Conservation (phyloP, 2,797 vertebrate species). For the Chelidonichthys spinosus region DNA sequence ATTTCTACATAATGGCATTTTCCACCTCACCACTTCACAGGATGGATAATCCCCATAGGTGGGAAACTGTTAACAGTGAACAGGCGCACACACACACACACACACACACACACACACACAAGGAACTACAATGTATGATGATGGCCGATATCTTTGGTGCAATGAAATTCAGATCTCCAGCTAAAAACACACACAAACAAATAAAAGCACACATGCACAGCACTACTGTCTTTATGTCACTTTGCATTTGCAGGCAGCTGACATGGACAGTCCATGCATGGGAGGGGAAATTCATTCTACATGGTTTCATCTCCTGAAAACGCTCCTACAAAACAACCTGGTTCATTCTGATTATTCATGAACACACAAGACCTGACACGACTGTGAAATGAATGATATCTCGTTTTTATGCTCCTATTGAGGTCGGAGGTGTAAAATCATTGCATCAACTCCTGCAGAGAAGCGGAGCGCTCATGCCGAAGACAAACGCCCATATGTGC, state of each 20-base stretch:
- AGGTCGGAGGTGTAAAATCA: slow-evolving; percentile 25
- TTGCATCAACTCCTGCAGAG: slow-evolving; percentile 22
- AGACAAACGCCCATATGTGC: slow-evolving; percentile 18
- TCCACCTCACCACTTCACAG: slow-evolving; percentile 79
- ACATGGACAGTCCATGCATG: slow-evolving; percentile 56
- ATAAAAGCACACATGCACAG: slow-evolving; percentile 10
- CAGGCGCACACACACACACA: slow-evolving; percentile 9
- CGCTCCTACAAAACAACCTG: slow-evolving; percentile 35
- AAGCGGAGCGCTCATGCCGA: slow-evolving; percentile 4
- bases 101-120: slow-evolving; percentile 1
- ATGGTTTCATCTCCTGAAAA: slow-evolving; percentile 43
- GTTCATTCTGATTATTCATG: slow-evolving; percentile 37
- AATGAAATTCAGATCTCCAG: slow-evolving; percentile 38
- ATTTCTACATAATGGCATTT: slow-evolving; percentile 81
- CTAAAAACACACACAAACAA: slow-evolving; percentile 26
- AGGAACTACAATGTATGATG: slow-evolving; percentile 25
- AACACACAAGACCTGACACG: slow-evolving; percentile 29
- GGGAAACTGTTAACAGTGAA: slow-evolving; percentile 72
- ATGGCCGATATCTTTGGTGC: slow-evolving; percentile 43
- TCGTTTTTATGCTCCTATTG: slow-evolving; percentile 30
- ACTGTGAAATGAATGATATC: slow-evolving; percentile 29
- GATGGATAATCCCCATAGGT: slow-evolving; percentile 81
- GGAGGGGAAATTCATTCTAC: slow-evolving; percentile 30
- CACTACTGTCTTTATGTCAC: slow-evolving; percentile 28
- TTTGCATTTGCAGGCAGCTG: slow-evolving; percentile 41